Evolutionary conservation across 2,113 vertebrate species (phyloP), one percentile per base, ranked within the genome.

Genomic region (Aldabrachelys gigantea): DNA sequence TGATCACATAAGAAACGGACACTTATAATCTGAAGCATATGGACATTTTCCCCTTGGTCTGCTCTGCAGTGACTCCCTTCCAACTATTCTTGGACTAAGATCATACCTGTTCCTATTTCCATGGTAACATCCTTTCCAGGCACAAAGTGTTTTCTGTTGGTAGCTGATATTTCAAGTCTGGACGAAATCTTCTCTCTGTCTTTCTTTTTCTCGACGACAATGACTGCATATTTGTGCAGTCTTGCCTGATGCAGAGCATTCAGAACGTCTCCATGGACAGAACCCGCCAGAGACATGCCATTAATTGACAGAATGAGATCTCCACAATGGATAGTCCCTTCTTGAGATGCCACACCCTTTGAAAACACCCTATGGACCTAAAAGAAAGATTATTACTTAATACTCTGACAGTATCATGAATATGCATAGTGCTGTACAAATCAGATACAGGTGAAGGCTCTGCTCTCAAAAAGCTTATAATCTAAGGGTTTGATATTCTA

Each of bases 301-400:
- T 99, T 99, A 96, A 99, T 97, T 3, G 99, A 99, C 59, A 99
- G 85, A 92, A 99, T 97, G 91, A 97, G 80, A 96, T 99, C 99
- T 56, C 99, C 99, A 80, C 97, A 98, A 96, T 98, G 98, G 94
- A 99, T 97, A 49, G 98, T 99, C 52, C 99, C 99, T 97, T 99
- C 99, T 82, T 98, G 97, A 91, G 98, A 98, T 41, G 99, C 99
- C 13, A 98, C 98, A 69, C 99, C 99, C 97, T 98, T 99, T 88
- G 98, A 98, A 98, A 99, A 99, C 76, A 99, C 99, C 85, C 99
- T 98, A 96, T 99, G 99, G 65, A 99, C 98, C 99, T 99, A 94
- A 4, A 85, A 88, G 41, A 88, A 94, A 85, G 27, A 84, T 80
- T 88, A 88, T 79, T 83, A 90, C 31, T 92, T 82, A 31, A 13